A percentile compares a stretch with the other conserved stretches of the same genome.
Conservation (phyloP, 2,888 invertebrate species). For the Cryptosula pallasiana region DNA sequence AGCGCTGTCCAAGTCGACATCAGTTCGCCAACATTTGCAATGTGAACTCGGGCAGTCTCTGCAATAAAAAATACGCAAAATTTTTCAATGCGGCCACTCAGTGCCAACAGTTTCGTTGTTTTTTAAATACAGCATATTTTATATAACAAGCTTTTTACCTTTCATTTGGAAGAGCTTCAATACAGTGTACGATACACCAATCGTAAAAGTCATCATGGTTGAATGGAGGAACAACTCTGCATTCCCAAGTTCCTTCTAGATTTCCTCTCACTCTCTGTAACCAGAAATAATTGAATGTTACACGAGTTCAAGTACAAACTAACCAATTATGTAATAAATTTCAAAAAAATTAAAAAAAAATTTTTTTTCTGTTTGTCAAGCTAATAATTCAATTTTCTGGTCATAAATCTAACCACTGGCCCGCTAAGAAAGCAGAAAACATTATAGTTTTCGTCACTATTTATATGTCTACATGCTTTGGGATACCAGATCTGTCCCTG, state of each 20-base stretch:
- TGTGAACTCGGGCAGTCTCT: conserved; percentile 6
- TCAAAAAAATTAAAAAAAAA: too few relatives aligned
- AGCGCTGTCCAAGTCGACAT: background rate
- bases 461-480: too few relatives aligned
- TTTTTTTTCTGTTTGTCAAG: too few relatives aligned
- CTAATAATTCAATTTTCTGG: too few relatives aligned
- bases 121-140: background rate
- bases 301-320: too few relatives aligned
- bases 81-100: too few relatives aligned
- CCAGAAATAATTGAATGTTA: too few relatives aligned
- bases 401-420: too few relatives aligned
- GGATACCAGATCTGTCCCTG: too few relatives aligned
- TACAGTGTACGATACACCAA: background rate
- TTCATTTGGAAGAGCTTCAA: conserved; percentile 2
- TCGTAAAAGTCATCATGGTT: background rate
- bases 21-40: background rate
- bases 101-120: background rate
- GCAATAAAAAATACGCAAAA: background rate
- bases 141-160: background rate
- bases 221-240: conserved; percentile 4
- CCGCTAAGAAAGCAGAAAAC: too few relatives aligned
- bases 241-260: conserved; percentile 18
- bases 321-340: too few relatives aligned
- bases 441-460: too few relatives aligned
- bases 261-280: background rate